Percentiles rank a stretch among this genome's conserved stretches.
Evolutionary conservation across 2,888 invertebrate species (phyloP).

Genomic region (Caenorhabditis doughertyi): DNA sequence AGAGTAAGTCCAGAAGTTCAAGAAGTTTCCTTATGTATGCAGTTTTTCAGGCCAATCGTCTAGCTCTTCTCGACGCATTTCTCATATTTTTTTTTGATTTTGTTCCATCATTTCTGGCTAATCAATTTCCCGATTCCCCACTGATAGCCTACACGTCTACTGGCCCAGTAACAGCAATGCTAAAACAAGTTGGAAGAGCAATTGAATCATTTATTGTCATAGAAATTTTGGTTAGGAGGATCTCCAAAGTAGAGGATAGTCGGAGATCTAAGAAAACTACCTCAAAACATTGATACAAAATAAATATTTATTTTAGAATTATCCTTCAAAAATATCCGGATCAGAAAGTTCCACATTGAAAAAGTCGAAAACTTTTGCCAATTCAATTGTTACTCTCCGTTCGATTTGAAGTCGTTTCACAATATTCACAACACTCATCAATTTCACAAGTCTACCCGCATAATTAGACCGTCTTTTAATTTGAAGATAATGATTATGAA

Average conservation of each 20-base stretch:
- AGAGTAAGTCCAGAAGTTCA: slow-evolving; percentile 6
- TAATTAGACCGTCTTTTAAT: slow-evolving; percentile 39
- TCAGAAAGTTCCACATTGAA: slow-evolving; percentile 55
- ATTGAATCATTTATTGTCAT: slow-evolving; percentile 43
- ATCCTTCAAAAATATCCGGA: slow-evolving; percentile 32
- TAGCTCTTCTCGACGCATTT: slow-evolving; percentile 51
- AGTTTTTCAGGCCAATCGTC: slow-evolving; percentile 48
- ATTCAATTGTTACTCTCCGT: slow-evolving; percentile 33
- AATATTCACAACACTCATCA: slow-evolving; percentile 51
- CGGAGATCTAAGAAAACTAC: slow-evolving; percentile 8
- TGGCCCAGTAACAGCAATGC: slow-evolving; percentile 52
- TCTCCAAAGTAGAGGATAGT: slow-evolving; percentile 20
- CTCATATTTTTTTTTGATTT: slow-evolving; percentile 54
- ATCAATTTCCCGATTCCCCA: slow-evolving; percentile 46
- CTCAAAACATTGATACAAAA: background rate
- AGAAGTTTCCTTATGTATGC: background rate
- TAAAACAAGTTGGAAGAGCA: slow-evolving; percentile 48
- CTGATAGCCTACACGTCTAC: slow-evolving; percentile 31
- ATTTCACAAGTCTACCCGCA: slow-evolving; percentile 40
- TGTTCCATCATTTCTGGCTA: slow-evolving; percentile 35
- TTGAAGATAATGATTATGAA: slow-evolving; percentile 40
- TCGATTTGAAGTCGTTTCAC: slow-evolving; percentile 48
- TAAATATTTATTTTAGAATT: background rate
- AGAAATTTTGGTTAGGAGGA: slow-evolving; percentile 38
- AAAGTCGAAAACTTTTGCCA: slow-evolving; percentile 43